These are phyloP conservation scores for Chromoteleia sp. DNA, from an alignment of 2,888 invertebrate species.

Conservation along the genomic window DNA sequence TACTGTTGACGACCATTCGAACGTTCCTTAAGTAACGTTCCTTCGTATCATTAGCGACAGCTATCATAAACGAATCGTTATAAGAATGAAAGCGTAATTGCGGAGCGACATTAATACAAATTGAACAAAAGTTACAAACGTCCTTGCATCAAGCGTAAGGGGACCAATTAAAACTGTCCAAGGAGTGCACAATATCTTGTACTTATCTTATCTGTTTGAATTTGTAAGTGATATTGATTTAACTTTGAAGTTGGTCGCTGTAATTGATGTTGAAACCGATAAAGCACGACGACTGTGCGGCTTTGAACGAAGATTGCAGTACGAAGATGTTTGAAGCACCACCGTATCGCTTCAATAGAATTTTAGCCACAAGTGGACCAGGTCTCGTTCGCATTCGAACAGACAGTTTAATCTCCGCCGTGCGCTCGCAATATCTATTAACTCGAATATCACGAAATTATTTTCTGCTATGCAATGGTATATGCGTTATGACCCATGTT, in stretches of 20 bases:
- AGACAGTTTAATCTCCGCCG: conserved; percentile 62
- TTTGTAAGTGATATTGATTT: conserved; percentile 46
- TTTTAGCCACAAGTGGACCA: conserved; percentile 44
- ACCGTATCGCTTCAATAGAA: conserved; percentile 28
- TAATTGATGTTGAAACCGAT: conserved; percentile 32
- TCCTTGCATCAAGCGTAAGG: neutral
- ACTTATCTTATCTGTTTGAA: conserved; percentile 16
- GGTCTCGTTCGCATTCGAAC: conserved; percentile 54
- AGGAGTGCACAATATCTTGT: conserved; percentile 12
- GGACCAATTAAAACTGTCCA: neutral
- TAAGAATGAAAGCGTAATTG: neutral
- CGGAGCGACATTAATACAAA: neutral
- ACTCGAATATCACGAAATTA: conserved; percentile 47
- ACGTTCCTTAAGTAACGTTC: no score
- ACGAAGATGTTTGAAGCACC: conserved; percentile 45
- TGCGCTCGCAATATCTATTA: conserved; percentile 51
- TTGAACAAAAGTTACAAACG: no score
- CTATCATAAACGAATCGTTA: conserved; percentile 14
- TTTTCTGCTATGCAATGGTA: conserved; percentile 29
- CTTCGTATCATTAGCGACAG: neutral
- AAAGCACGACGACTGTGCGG: conserved; percentile 35
- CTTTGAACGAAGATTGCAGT: conserved; percentile 49
- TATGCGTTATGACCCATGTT: conserved; percentile 13
- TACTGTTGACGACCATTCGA: no score
- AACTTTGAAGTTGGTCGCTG: conserved; percentile 43